Evolutionary conservation across 2,797 vertebrate species (phyloP), one percentile per base, ranked within the genome.

Genomic region (Acrossocheilus wenchowensis): DNA sequence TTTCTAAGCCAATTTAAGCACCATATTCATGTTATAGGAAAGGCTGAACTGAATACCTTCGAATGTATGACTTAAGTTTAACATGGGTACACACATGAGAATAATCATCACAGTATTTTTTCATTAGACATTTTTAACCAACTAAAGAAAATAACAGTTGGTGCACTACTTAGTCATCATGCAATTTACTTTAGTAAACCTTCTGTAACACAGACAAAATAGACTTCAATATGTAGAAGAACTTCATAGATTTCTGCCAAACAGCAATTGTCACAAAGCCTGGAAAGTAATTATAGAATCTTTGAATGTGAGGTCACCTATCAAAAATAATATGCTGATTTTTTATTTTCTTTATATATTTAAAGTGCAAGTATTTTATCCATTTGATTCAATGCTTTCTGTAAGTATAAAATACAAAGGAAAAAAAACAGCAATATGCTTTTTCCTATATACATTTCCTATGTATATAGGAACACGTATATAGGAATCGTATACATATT

Each of bases 251-350:
- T 95, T 93, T 95, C 93, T 96, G 93, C 94, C 94, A 95, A 95
- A 95, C 95, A 95, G 89, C 86, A 91, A 96, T 94, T 94, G 94
- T 94, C 95, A 96, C 94, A 95, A 95, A 95, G 95, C 94, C 93
- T 94, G 94, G 93, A 95, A 93, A 92, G 90, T 88, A 90, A 92
- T 94, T 93, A 94, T 89, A 95, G 94, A 95, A 91, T 94, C 93
- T 90, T 95, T 95, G 93, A 96, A 95, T 93, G 95, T 95, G 95
- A 95, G 94, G 95, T 95, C 95, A 88, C 94, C 95, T 96, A 96
- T 96, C 95, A 96, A 96, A 96, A 96, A 96, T 96, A 96, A 96
- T 95, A 96, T 96, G 95, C 95, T 93, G 95, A 94, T 94, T 94
- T 95, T 92, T 93, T 87, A 78, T 95, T 93, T 94, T 94, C 94